Percentiles rank a stretch among this genome's conserved stretches.
These are phyloP conservation scores for Metaphire vulgaris DNA, from an alignment of 1,140 invertebrate genomes.

Conservation along the genomic window DNA sequence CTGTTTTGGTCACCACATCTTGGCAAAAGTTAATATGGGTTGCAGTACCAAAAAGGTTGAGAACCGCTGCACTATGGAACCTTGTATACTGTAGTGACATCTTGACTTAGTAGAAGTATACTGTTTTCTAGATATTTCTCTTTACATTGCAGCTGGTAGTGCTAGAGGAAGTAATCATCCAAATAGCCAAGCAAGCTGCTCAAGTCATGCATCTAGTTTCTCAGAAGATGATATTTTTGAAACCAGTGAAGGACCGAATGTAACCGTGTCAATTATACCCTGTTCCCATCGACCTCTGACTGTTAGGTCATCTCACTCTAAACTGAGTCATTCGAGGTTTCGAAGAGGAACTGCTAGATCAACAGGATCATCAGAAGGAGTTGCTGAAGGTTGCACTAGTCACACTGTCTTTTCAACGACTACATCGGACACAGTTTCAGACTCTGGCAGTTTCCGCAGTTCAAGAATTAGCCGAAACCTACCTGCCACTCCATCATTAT, in stretches of 20 bases:
- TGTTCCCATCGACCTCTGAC: neutral
- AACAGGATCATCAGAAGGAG: neutral
- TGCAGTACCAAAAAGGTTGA: no score
- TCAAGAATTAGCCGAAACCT: conserved; percentile 22
- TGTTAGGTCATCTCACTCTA: neutral
- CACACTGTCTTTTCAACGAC: neutral
- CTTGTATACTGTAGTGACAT: no score
- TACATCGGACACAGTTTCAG: neutral
- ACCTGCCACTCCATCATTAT: conserved; percentile 12
- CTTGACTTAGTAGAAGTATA: no score
- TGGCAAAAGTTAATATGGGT: no score
- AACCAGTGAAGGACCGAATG: neutral
- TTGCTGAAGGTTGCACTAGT: neutral
- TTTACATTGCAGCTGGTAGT: neutral
- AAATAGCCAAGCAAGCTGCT: neutral
- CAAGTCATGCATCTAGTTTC: neutral
- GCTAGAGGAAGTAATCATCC: neutral
- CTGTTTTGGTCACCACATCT: no score
- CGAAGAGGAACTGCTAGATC: neutral
- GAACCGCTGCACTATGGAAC: no score
- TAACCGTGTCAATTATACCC: neutral
- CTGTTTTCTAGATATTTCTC: no score
- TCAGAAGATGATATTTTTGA: neutral
- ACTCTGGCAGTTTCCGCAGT: conserved; percentile 1
- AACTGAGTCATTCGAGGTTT: neutral